Conservation (phyloP, 2,888 invertebrate genomes). For the Tachina lurida region DNA sequence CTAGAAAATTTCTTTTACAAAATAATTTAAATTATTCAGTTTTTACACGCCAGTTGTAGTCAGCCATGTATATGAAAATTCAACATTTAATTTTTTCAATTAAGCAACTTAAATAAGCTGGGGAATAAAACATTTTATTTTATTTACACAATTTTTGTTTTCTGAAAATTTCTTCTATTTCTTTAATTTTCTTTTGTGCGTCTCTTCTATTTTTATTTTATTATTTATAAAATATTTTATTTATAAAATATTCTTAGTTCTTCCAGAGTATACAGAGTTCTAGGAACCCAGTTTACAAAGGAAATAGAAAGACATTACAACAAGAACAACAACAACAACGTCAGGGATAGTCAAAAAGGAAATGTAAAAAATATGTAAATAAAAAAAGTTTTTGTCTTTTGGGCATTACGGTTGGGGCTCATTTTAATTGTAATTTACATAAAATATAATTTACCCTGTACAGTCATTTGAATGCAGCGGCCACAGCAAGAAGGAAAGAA, state of each 20-base stretch:
- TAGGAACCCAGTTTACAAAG: conserved; percentile 23
- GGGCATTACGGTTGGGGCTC: conserved; percentile 44
- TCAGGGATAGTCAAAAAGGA: neutral
- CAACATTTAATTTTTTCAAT: neutral
- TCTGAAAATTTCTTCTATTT: neutral
- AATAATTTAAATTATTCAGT: no score
- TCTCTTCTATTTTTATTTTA: conserved; percentile 7
- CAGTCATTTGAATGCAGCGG: conserved; percentile 28
- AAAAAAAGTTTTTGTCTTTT: conserved; percentile 63
- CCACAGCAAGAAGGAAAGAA: neutral
- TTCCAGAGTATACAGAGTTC: conserved; percentile 34
- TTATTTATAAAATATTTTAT: conserved; percentile 41
- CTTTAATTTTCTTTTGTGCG: neutral
- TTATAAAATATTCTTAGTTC: conserved; percentile 39
- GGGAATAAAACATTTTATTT: neutral
- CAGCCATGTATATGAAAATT: no score
- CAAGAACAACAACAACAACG: neutral
- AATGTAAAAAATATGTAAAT: conserved; percentile 32
- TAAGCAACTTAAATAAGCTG: neutral
- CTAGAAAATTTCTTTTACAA: neutral
- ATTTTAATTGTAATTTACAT: conserved; percentile 64
- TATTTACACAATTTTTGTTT: neutral
- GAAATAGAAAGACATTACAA: neutral
- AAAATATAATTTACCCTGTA: conserved; percentile 64
- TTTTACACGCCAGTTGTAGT: no score